These are phyloP conservation scores for Peribatodes rhomboidaria DNA, from an alignment of 2,888 invertebrate species.

Conservation along the genomic window DNA sequence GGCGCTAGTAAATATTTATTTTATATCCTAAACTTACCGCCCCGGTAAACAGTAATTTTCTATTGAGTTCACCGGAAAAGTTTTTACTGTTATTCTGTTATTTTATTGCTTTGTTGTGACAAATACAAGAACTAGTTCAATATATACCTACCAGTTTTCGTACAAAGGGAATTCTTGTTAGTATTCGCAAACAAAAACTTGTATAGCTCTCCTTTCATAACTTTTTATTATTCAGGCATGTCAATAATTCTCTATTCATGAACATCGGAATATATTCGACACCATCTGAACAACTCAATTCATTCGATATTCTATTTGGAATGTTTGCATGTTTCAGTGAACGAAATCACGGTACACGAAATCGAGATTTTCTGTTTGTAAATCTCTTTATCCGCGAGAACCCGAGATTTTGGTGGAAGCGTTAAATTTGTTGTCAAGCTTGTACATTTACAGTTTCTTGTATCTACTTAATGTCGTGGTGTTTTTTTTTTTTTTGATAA, in stretches of 20 bases:
- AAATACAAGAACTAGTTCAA: conserved; percentile 16
- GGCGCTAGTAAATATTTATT: conserved; percentile 23
- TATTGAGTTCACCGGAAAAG: conserved; percentile 21
- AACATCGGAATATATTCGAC: conserved; percentile 30
- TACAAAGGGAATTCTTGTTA: conserved; percentile 24
- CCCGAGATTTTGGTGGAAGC: conserved; percentile 38
- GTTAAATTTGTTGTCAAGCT: conserved; percentile 34
- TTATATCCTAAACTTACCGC: conserved; percentile 3
- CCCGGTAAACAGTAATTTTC: conserved; percentile 19
- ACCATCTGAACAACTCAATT: conserved; percentile 26
- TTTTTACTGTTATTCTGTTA: conserved; percentile 23
- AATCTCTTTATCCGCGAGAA: conserved; percentile 45
- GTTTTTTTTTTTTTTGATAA: background rate
- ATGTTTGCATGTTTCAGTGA: conserved; percentile 41
- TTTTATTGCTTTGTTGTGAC: conserved; percentile 35
- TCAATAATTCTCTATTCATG: conserved; percentile 32
- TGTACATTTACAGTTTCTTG: conserved; percentile 28
- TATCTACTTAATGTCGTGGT: conserved; percentile 6
- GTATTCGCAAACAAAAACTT: conserved; percentile 15
- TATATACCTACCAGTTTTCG: background rate
- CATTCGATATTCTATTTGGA: conserved; percentile 34
- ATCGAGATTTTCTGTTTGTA: conserved; percentile 43
- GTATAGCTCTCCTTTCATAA: conserved; percentile 11
- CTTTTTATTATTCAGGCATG: conserved; percentile 30
- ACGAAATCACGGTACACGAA: conserved; percentile 38